Percentiles rank a stretch among this genome's conserved stretches.
Conservation (phyloP, 1,140 invertebrate species). For the Bicyclus anynana region DNA sequence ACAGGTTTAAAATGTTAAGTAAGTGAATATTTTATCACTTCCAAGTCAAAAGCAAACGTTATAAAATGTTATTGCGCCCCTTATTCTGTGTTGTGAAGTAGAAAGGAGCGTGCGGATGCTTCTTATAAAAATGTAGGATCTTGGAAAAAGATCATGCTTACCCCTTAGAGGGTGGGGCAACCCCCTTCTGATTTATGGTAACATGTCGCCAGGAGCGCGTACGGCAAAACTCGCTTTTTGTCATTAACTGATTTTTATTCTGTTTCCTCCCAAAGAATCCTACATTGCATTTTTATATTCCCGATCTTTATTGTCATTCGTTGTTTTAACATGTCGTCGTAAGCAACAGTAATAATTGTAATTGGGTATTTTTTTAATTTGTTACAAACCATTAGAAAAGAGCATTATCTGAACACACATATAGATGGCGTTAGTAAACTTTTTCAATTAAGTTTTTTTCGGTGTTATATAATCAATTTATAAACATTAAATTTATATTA, state of each 20-base stretch:
- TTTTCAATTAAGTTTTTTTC: neutral
- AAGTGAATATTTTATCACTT: slow-evolving; percentile 2
- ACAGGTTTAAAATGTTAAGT: too few species aligned
- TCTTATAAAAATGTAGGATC: slow-evolving; percentile 73
- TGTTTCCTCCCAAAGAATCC: slow-evolving; percentile 32
- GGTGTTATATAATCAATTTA: too few species aligned
- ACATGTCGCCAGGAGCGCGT: slow-evolving; percentile 63
- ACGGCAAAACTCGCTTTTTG: slow-evolving; percentile 61
- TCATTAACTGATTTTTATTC: slow-evolving; percentile 73
- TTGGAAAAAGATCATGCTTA: slow-evolving; percentile 68
- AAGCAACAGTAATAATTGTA: neutral
- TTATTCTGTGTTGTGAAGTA: slow-evolving; percentile 5
- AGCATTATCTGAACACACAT: neutral
- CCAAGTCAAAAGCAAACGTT: slow-evolving; percentile 3
- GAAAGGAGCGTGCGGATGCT: slow-evolving; percentile 15
- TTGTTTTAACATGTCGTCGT: too few species aligned
- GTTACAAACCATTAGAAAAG: too few species aligned
- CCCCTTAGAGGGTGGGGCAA: slow-evolving; percentile 31
- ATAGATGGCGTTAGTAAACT: neutral
- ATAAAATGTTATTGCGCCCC: slow-evolving; percentile 12
- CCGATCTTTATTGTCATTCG: neutral
- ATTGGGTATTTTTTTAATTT: too few species aligned
- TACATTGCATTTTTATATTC: neutral
- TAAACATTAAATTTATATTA: too few species aligned
- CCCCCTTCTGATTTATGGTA: slow-evolving; percentile 71